Conservation (phyloP, 2,113 vertebrate genomes). For the Myrmecobius fasciatus region DNA sequence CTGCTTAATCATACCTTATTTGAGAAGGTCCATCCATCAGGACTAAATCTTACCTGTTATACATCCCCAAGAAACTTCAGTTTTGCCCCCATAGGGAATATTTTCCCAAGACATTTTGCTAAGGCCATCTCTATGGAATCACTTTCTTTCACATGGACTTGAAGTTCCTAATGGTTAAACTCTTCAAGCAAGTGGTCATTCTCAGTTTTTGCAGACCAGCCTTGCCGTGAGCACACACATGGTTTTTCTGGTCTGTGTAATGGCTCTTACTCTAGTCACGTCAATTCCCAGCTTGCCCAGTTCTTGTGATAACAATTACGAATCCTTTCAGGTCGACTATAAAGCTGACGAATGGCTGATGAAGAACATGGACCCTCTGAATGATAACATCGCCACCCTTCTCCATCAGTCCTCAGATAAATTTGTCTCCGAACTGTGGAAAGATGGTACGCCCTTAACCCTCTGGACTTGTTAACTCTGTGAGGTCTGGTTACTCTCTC, state of each 20-base stretch:
- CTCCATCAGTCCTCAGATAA: slow-evolving; percentile 98
- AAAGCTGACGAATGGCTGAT: slow-evolving; percentile 98
- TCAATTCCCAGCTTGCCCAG: not conserved
- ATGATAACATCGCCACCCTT: slow-evolving; percentile 95
- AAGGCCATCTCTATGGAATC: not conserved
- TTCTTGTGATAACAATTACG: not conserved
- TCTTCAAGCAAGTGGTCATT: too few relatives aligned
- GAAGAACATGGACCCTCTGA: slow-evolving; percentile 99
- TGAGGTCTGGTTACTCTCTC: not conserved
- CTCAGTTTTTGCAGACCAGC: not conserved
- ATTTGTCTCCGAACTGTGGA: slow-evolving; percentile 98
- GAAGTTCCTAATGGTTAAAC: not conserved
- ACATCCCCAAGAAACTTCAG: not conserved
- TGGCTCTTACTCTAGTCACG: not conserved
- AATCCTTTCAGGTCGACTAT: slow-evolving; percentile 92
- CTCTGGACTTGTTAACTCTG: not conserved
- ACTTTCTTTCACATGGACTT: not conserved
- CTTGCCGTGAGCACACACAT: not conserved
- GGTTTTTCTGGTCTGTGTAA: too few relatives aligned
- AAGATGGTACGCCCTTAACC: slow-evolving; percentile 91
- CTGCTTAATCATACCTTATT: not conserved
- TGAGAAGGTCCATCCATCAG: not conserved
- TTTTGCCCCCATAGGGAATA: not conserved
- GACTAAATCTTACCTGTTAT: not conserved
- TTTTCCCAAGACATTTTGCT: not conserved